A percentile compares a stretch with the other conserved stretches of the same genome.
Evolutionary conservation across 2,888 invertebrate species (phyloP).

Genomic region (Villa cingulata): DNA sequence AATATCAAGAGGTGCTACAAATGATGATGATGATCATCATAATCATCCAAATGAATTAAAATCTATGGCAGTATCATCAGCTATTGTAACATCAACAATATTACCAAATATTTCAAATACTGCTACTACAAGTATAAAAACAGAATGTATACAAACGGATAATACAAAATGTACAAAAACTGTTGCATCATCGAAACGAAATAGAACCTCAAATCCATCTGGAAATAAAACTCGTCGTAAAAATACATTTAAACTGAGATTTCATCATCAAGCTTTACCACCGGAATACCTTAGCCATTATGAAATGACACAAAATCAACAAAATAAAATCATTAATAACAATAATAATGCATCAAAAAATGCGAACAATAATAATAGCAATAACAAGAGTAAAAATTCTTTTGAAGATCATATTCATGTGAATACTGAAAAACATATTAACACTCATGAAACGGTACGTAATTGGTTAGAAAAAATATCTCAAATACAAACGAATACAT

Average conservation of each 20-base stretch:
- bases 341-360: not conserved
- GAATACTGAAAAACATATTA: constrained; percentile 7
- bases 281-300: constrained; percentile 68
- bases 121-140: not conserved
- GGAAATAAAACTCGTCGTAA: constrained; percentile 1
- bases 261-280: constrained; percentile 67
- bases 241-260: constrained; percentile 60
- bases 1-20: constrained; percentile 32
- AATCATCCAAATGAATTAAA: constrained; percentile 28
- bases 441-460: constrained; percentile 52
- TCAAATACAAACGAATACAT: constrained; percentile 45
- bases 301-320: constrained; percentile 53
- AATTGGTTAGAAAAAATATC: constrained; percentile 65
- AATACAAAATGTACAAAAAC: constrained; percentile 11
- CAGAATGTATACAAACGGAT: not conserved
- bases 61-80: constrained; percentile 18
- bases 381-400: constrained; percentile 4
- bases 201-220: not conserved
- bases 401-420: not conserved
- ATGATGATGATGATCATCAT: constrained; percentile 19
- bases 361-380: no score
- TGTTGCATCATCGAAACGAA: constrained; percentile 19
- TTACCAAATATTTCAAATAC: constrained; percentile 7
- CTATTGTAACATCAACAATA: constrained; percentile 16
- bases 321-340: constrained; percentile 8